These are phyloP conservation scores for Ichneumoninae sp. DNA, from an alignment of 2,888 invertebrate genomes.

Conservation along the genomic window DNA sequence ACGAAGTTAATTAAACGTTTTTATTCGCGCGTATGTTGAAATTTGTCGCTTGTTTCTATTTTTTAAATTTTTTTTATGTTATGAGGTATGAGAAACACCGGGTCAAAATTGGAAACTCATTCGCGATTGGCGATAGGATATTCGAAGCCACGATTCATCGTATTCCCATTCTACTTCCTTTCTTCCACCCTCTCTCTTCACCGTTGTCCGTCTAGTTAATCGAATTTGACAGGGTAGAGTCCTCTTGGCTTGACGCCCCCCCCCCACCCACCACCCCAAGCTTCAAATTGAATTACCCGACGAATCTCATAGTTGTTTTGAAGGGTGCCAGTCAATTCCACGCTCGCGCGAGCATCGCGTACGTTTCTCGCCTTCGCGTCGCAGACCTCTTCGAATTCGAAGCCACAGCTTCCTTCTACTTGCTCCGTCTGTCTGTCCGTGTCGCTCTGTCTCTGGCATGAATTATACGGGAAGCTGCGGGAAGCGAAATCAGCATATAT, in stretches of 20 bases:
- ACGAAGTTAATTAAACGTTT: conserved; percentile 35
- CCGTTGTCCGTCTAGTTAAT: conserved; percentile 57
- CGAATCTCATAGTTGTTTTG: conserved; percentile 63
- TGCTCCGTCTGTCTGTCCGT: neutral
- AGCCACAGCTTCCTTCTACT: conserved; percentile 8
- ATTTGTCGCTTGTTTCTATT: neutral
- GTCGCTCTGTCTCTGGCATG: neutral
- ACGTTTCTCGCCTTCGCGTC: neutral
- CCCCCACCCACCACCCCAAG: neutral
- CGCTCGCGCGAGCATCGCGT: conserved; percentile 40
- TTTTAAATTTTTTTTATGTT: neutral
- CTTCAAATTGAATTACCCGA: conserved; percentile 65
- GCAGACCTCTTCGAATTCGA: conserved; percentile 17
- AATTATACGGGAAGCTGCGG: neutral
- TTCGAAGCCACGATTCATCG: no score
- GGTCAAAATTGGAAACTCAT: no score
- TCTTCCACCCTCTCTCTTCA: conserved; percentile 15
- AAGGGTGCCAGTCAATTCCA: conserved; percentile 61
- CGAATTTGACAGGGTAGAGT: conserved; percentile 57
- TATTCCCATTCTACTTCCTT: neutral
- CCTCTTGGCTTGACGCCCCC: conserved; percentile 1
- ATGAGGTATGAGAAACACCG: no score
- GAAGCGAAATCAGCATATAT: conserved; percentile 5
- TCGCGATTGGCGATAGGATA: no score
- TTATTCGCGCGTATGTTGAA: conserved; percentile 12